phyloP scores from a whole-genome alignment of 2,888 invertebrate genomes.

The Aphodius sticticus region DNA sequence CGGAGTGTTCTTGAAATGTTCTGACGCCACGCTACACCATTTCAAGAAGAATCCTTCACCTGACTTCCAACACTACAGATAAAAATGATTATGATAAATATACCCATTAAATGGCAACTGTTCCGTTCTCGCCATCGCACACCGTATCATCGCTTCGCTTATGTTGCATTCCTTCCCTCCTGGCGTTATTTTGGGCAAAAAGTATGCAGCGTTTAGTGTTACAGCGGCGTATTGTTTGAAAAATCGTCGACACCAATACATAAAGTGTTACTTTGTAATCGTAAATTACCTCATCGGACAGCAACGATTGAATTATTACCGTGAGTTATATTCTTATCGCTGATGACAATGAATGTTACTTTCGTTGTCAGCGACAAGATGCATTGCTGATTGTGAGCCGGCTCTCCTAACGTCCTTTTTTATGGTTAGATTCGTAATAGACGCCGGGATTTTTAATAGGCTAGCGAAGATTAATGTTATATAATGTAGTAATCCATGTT shows the following conservation, averaged over 20 bases:
- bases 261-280: constrained; percentile 15
- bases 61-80: background rate
- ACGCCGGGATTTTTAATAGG: background rate
- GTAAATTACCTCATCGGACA: constrained; percentile 23
- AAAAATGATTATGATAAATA: constrained; percentile 4
- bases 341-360: constrained; percentile 22
- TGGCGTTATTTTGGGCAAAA: background rate
- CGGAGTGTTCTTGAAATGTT: background rate
- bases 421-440: constrained; percentile 4
- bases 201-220: background rate
- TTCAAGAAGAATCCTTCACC: constrained; percentile 4
- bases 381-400: constrained; percentile 11
- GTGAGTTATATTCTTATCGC: constrained; percentile 20
- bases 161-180: background rate
- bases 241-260: constrained; percentile 24
- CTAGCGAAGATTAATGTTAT: background rate
- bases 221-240: constrained; percentile 9
- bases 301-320: constrained; percentile 18
- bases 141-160: too few relatives aligned
- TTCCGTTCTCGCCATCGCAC: background rate
- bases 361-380: constrained; percentile 24
- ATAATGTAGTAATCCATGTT: background rate
- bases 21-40: background rate
- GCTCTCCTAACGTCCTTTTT: background rate
- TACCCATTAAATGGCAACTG: background rate